These are phyloP conservation scores for Oxyruncus cristatus DNA, from an alignment of 2,113 vertebrate species.

Conservation along the genomic window DNA sequence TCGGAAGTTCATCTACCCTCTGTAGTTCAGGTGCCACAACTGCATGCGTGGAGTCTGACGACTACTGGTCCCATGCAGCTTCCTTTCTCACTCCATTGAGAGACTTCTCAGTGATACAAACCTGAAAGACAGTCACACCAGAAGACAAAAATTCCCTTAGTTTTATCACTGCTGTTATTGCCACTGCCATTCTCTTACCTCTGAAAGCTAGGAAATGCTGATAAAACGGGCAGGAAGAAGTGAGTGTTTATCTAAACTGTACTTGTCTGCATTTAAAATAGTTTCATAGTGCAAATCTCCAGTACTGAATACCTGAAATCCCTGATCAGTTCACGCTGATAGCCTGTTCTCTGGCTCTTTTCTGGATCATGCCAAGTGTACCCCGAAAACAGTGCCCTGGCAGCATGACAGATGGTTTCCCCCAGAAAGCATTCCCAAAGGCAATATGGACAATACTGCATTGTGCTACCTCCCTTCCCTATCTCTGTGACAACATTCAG, in stretches of 20 bases:
- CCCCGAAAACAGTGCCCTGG: not conserved
- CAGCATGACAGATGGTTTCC: not conserved
- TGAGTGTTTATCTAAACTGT: not conserved
- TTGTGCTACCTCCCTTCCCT: rapidly evolving
- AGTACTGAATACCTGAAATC: not conserved
- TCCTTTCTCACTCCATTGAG: not conserved
- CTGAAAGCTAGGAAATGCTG: not conserved
- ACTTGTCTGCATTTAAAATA: not conserved
- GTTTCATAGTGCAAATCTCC: not conserved
- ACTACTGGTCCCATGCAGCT: rapidly evolving
- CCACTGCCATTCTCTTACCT: not conserved
- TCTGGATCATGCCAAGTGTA: not conserved
- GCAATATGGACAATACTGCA: rapidly evolving
- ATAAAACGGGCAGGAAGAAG: not conserved
- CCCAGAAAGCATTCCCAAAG: not conserved
- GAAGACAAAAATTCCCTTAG: not conserved
- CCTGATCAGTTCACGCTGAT: not conserved
- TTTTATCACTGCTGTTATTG: not conserved
- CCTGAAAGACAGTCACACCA: not conserved
- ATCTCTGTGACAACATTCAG: not conserved
- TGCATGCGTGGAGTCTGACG: not conserved
- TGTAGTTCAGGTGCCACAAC: not conserved
- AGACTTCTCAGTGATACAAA: not conserved
- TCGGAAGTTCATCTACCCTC: not conserved
- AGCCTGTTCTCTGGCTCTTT: not conserved